Conservation (phyloP, 2,888 invertebrate species). For the Calameuta idolon region DNA sequence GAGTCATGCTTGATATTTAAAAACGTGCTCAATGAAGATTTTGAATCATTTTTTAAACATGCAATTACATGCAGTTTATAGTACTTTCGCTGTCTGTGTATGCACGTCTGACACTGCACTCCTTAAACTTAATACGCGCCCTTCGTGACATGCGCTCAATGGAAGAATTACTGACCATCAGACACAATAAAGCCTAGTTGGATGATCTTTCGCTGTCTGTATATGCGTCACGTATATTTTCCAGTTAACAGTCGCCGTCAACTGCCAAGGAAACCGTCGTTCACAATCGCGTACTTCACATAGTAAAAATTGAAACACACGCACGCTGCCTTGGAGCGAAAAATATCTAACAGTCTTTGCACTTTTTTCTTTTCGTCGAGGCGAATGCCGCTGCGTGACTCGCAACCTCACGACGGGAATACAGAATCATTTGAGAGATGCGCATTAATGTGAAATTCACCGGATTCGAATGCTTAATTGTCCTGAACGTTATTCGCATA, state of each 20-base stretch:
- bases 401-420: background rate
- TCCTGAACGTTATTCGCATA: background rate
- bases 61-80: background rate
- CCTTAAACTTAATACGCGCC: background rate
- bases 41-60: background rate
- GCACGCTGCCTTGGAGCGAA: background rate
- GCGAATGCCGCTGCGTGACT: background rate
- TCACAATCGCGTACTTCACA: background rate
- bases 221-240: background rate
- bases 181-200: slow-evolving; percentile 43
- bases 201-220: background rate
- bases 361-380: background rate
- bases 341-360: background rate
- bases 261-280: background rate
- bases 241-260: background rate
- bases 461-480: background rate
- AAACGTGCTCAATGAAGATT: background rate
- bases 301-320: background rate
- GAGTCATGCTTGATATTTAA: background rate
- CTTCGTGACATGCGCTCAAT: slow-evolving; percentile 51
- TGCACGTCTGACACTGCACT: background rate
- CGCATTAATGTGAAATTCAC: background rate
- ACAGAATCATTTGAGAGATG: background rate
- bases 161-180: slow-evolving; percentile 44
- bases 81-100: background rate